Evolutionary conservation across 2,797 vertebrate genomes (phyloP), one percentile per base, ranked within the genome.

Genomic region (Toxotes lorentzi): DNA sequence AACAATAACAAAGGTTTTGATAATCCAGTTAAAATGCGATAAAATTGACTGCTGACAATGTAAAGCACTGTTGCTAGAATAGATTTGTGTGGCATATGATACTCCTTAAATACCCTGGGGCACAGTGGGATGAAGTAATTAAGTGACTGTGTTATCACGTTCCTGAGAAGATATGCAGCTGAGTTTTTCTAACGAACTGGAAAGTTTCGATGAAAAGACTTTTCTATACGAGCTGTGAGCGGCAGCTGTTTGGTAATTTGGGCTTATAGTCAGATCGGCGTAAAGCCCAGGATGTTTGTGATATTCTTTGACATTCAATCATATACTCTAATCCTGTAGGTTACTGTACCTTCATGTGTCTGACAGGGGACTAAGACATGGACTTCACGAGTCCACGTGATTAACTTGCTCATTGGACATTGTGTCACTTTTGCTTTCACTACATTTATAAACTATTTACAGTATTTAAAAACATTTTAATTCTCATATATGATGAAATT

Each of bases 51-150:
- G 48, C 41, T 19, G 34, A 65, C 66, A 59, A 77, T 45, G 10
- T 24, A 23, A 60, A 56, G 59, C 50, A 16, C 67, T 43, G n/a
- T 38, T 54, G 58, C 61, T 78, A 65, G 82, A 86, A 77, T 68
- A 71, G 78, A 88, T 78, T 56, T 24, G 51, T 48, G 38, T 45
- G 14, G 12, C 4, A 53, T 71, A 23, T 34, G 3, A 73, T 60
- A 23, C 27, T 56, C 50, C 60, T 61, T 74, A 69, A 81, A 84
- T 85, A 83, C n/a, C 74, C 10, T 1, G 34, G n/a, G 11, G 58
- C 32, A 23, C 77, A 69, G 34, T 27, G 47, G 76, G 73, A 86
- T 87, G 59, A 82, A 81, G 70, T 74, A 69, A 73, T 84, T 82
- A 75, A n/a, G 21, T 40, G 16, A 34, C 27, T 67, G 24, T 79